A percentile compares a stretch with the other conserved stretches of the same genome.
phyloP scores from a whole-genome alignment of 2,888 invertebrate genomes.

The Eueremaeus valkanovi region DNA sequence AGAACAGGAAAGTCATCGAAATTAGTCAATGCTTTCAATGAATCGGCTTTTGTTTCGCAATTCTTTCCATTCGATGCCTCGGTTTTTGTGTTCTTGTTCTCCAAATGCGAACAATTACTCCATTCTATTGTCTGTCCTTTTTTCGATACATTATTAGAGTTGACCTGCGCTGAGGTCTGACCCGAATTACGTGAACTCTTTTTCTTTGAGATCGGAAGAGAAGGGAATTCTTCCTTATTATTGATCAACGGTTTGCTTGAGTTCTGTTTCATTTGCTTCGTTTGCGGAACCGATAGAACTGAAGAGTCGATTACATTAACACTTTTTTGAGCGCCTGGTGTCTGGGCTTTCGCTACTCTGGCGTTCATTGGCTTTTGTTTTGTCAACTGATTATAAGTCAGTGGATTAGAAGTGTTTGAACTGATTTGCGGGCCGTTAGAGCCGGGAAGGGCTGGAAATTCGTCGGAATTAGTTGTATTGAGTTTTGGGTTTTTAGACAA shows the following conservation, averaged over 20 bases:
- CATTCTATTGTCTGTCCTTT: not conserved
- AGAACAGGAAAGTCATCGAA: constrained; percentile 23
- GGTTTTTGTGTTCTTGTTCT: not conserved
- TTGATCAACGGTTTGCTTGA: constrained; percentile 1
- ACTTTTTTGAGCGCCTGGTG: not conserved
- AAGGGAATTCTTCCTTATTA: constrained; percentile 32
- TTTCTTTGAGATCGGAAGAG: constrained; percentile 22
- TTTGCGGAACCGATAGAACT: not conserved
- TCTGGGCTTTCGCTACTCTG: not conserved
- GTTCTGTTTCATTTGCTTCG: not conserved
- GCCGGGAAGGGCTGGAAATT: constrained; percentile 37
- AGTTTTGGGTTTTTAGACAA: constrained; percentile 2
- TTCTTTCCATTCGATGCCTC: not conserved
- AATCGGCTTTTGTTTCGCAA: not conserved
- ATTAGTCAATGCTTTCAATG: not conserved
- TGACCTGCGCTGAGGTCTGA: not conserved
- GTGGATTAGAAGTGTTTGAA: not conserved
- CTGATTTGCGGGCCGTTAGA: not conserved
- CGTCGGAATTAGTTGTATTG: constrained; percentile 22
- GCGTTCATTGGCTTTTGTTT: not conserved
- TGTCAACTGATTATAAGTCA: not conserved
- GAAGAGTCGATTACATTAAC: not conserved
- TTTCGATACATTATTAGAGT: not conserved
- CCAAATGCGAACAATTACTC: not conserved
- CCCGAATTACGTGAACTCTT: not conserved